Conservation (phyloP, 2,888 invertebrate species). For the Pollenia amentaria region DNA sequence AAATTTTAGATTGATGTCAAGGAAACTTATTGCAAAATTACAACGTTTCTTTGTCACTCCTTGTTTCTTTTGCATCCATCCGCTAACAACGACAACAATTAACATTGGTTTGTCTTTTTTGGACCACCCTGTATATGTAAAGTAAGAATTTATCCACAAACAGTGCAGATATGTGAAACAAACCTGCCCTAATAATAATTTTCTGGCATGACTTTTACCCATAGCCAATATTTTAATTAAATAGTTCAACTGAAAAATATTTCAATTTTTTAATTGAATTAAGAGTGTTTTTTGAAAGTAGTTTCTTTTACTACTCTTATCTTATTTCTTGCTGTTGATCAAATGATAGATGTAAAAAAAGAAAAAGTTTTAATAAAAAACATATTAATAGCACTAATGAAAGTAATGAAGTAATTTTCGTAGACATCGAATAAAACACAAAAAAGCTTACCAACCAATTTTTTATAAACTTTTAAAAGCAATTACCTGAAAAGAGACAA, state of each 20-base stretch:
- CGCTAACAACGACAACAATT: too few species aligned
- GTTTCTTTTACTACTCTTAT: conserved; percentile 11
- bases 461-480: background rate
- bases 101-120: too few species aligned
- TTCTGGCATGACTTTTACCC: background rate
- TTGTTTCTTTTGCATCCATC: too few species aligned
- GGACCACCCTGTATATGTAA: too few species aligned
- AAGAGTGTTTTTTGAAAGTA: conserved; percentile 41
- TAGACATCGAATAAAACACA: conserved; percentile 25
- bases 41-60: too few species aligned
- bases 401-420: conserved; percentile 55
- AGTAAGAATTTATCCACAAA: too few species aligned
- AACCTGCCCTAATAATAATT: background rate
- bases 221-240: background rate
- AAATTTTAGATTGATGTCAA: too few species aligned
- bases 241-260: conserved; percentile 16
- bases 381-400: conserved; percentile 22
- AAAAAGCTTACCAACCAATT: conserved; percentile 42
- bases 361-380: conserved; percentile 32
- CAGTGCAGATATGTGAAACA: too few species aligned
- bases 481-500: conserved; percentile 64
- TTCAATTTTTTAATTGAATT: conserved; percentile 40
- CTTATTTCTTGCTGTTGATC: background rate
- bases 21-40: too few species aligned
- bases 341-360: conserved; percentile 21